Percentiles rank a stretch among this genome's conserved stretches.
Conservation (phyloP, 2,113 vertebrate genomes). For the Camelus dromedarius region DNA sequence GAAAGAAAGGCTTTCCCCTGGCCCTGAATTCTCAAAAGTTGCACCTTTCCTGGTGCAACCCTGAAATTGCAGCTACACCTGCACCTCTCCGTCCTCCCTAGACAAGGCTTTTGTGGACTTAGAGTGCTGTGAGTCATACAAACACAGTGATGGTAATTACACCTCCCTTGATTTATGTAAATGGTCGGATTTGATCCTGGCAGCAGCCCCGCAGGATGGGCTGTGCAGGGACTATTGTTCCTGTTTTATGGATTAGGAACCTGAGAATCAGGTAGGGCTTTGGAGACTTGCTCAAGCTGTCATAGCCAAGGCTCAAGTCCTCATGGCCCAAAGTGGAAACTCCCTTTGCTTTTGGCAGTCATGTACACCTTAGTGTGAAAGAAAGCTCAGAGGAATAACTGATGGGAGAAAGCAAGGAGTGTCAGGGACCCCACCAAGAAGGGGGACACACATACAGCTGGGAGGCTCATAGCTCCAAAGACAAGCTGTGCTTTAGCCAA, state of each 20-base stretch:
- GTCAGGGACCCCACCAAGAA: background rate
- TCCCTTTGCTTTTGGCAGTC: constrained; percentile 15
- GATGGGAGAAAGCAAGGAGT: background rate
- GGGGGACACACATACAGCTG: background rate
- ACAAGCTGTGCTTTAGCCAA: background rate
- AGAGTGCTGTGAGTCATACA: constrained; percentile 68
- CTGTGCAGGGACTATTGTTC: background rate
- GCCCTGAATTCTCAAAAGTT: background rate
- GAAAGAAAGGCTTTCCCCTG: constrained; percentile 17
- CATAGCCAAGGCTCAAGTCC: constrained; percentile 46
- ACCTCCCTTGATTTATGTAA: constrained; percentile 56
- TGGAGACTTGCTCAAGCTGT: constrained; percentile 17
- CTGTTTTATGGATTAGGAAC: constrained; percentile 12
- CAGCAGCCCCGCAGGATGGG: constrained; percentile 58
- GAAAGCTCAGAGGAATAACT: background rate
- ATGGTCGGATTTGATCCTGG: constrained; percentile 51
- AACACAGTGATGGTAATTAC: background rate
- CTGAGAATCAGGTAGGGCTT: background rate
- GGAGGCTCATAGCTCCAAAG: background rate
- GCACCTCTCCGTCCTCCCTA: background rate
- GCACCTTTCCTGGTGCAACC: background rate
- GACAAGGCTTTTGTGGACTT: constrained; percentile 27
- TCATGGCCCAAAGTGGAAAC: constrained; percentile 2
- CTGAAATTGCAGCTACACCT: background rate
- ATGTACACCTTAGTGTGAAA: background rate